Evolutionary conservation across 2,113 vertebrate species (phyloP), one percentile per base, ranked within the genome.

Genomic region (Calyptomena viridis): DNA sequence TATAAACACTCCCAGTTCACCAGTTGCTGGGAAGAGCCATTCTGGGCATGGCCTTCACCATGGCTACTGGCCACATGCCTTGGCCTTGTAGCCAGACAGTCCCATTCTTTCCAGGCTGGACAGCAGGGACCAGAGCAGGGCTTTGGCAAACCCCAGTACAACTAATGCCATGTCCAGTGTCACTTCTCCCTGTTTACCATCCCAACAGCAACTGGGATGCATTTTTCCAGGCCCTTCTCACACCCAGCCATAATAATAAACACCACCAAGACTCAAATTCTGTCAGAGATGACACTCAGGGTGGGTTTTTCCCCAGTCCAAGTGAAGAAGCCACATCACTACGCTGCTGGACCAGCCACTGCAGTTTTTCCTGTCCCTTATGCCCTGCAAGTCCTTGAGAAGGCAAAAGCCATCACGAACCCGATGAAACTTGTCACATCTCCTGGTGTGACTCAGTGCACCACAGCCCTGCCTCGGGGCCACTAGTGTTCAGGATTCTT

Each of bases 111-210:
- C 82, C 78, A 60, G 46, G 55, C 55, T 75, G 76, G 81, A 8
- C 47, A 14, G 22, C 7, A 2, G 72, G 63, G 40, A 90, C 47
- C 63, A 76, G 64, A 90, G 15, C 40, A 35, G 60, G 14, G 18
- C 31, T 93, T 35, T 64, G 37, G n/a, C 73, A 84, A 91, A 42
- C 44, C 33, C 40, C 21, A 4, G 3, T 15, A 3, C 16, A 31
- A 7, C n/a, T 19, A 44, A 46, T 0, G 3, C 52, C 0, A 0
- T 11, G 44, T 14, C 80, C 71, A 46, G 40, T 7, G 37, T 60
- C 90, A n/a, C 87, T 28, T 58, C 74, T 80, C 31, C 62, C 59
- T 14, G 3, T 31, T 66, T 33, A 33, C 55, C 60, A 35, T 8
- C 55, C 72, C 77, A 56, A 46, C 18, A 25, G 27, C 90, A 37